These are phyloP conservation scores for Sceloporus tristichus DNA, from an alignment of 2,113 vertebrate genomes.

Conservation along the genomic window DNA sequence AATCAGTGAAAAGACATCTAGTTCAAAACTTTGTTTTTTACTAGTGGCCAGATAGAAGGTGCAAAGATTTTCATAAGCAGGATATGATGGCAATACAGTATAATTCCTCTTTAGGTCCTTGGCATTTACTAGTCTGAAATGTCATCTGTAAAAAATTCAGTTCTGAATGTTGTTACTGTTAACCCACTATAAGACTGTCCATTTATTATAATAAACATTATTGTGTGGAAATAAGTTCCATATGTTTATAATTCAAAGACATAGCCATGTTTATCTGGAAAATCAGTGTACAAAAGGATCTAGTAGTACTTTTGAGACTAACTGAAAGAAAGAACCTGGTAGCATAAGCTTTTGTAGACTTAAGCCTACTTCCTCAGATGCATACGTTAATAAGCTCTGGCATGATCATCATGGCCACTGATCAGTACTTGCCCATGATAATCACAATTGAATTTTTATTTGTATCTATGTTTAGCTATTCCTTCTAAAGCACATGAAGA, in stretches of 20 bases:
- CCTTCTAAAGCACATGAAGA: not conserved
- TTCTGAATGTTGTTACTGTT: not conserved
- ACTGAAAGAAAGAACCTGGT: too few relatives aligned
- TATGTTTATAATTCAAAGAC: not conserved
- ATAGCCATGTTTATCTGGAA: not conserved
- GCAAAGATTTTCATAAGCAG: not conserved
- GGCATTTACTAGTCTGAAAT: not conserved
- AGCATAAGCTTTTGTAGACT: too few relatives aligned
- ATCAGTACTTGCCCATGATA: not conserved
- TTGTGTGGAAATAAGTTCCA: not conserved
- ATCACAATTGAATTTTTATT: not conserved
- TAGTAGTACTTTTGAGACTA: too few relatives aligned
- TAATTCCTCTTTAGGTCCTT: not conserved
- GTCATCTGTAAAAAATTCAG: not conserved
- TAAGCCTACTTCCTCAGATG: too few relatives aligned
- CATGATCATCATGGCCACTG: not conserved
- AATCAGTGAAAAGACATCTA: not conserved
- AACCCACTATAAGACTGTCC: not conserved
- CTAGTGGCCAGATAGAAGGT: not conserved
- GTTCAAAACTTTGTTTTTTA: conserved; percentile 5
- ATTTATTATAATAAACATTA: not conserved
- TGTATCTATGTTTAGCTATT: not conserved
- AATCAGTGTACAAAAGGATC: too few relatives aligned
- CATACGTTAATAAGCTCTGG: not conserved
- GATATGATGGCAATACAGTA: not conserved